A percentile compares a stretch with the other conserved stretches of the same genome.
phyloP scores from a whole-genome alignment of 2,797 vertebrate genomes.

The Austrolebias charrua region DNA sequence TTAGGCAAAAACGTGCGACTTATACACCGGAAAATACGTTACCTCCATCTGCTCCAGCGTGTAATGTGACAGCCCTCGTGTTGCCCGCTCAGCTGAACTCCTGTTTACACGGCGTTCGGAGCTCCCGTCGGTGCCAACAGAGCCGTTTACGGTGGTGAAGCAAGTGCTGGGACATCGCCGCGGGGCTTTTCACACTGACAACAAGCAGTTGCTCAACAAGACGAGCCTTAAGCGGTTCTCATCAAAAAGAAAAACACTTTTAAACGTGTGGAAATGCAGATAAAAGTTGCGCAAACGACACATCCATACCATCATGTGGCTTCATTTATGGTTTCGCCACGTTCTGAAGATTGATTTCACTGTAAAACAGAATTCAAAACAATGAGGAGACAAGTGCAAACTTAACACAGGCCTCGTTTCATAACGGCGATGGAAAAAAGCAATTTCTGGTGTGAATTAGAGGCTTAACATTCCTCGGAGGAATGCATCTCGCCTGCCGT shows the following conservation, averaged over 20 bases:
- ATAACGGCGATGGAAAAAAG: neutral
- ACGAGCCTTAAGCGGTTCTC: slow-evolving; percentile 32
- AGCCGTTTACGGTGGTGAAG: slow-evolving; percentile 28
- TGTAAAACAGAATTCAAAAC: slow-evolving; percentile 6
- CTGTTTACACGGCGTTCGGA: slow-evolving; percentile 62
- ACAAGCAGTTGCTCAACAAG: slow-evolving; percentile 42
- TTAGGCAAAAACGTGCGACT: no score
- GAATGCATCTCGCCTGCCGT: no score
- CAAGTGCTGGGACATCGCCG: slow-evolving; percentile 53
- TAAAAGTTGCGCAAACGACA: slow-evolving; percentile 16
- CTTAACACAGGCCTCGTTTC: slow-evolving; percentile 15
- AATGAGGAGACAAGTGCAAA: neutral
- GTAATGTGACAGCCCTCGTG: slow-evolving; percentile 36
- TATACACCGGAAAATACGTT: no score
- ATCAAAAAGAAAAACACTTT: slow-evolving; percentile 3
- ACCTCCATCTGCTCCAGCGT: slow-evolving; percentile 23
- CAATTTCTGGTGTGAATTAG: slow-evolving; percentile 10
- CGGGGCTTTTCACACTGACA: slow-evolving; percentile 58
- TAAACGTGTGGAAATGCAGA: slow-evolving; percentile 34
- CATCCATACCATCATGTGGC: slow-evolving; percentile 16
- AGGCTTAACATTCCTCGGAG: neutral
- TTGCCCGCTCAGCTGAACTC: slow-evolving; percentile 20
- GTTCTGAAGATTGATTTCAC: slow-evolving; percentile 24
- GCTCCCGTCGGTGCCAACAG: slow-evolving; percentile 40
- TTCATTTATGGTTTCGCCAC: slow-evolving; percentile 30